Base-by-base conservation (phyloP, 1,140 invertebrate species). In the Magallana ariakensis region DNA sequence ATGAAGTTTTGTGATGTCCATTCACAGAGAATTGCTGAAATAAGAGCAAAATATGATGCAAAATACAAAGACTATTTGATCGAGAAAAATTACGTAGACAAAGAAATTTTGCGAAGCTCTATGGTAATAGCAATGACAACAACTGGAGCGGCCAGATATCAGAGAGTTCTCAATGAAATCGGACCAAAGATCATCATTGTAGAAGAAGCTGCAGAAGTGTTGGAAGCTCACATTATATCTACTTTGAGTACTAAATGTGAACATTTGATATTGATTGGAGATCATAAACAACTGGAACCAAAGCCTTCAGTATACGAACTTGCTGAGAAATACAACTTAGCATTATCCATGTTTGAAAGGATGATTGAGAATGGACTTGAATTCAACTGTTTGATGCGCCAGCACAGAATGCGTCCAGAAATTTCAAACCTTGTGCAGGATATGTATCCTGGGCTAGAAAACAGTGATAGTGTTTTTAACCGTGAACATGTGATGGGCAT, bases 211-310 rank as follows among this genome's bases (percentile, higher is more conserved):
- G 93, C 93, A 10, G 93, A 93, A 87, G 92, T 93, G 9, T 87
- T 93, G n/a, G 93, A 93, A 80, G 89, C 91, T 1, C 93, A 93
- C 62, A 90, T 93, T 33, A 85, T 93, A 6, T 91, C 91, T 26
- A 88, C 92, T 5, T 83, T 98, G 10, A 96, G 96, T 16, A 93
- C 95, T 53, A 88, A 95, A 57, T 97, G 97, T 88, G 90, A 98
- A 93, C 97, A 98, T 93, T 94, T 98, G 0, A 97, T 98, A 88
- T 95, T 97, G 7, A 97, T 98, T 89, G 97, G 97, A 94, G 97
- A 98, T 93, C 95, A 95, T 86, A 91, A 95, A 87, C 95, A 95
- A 89, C 90, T 95, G 2, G 92, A 94, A 82, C 95, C 95, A 11
- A 93, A 92, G 88, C 91, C 95, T 66, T 6, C 92, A 55, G 93